Evolutionary conservation across 2,888 invertebrate genomes (phyloP).

Genomic region (Calameuta filiformis): DNA sequence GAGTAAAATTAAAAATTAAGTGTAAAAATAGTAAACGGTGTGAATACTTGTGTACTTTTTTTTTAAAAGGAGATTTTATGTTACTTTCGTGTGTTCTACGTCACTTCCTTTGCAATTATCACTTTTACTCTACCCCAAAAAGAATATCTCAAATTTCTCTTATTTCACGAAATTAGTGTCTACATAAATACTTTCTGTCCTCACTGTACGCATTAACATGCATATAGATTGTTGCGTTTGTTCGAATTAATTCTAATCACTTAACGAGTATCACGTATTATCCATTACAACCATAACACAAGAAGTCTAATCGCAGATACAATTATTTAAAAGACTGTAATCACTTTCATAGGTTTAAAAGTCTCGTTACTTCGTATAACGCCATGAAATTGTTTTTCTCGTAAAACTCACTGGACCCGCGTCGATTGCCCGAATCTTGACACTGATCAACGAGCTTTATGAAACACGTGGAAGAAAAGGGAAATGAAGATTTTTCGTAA

Average conservation of each 20-base stretch:
- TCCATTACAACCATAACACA: background rate
- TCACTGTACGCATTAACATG: background rate
- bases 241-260: background rate
- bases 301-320: background rate
- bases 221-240: background rate
- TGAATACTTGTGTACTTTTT: no score
- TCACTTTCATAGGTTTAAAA: background rate
- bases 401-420: background rate
- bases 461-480: background rate
- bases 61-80: no score
- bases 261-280: background rate
- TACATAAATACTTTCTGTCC: no score
- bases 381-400: background rate
- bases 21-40: no score
- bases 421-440: background rate
- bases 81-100: no score
- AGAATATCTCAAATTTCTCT: no score
- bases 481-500: background rate
- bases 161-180: no score
- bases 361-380: background rate
- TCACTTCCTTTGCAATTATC: no score
- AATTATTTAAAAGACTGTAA: background rate
- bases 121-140: no score
- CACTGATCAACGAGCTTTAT: background rate
- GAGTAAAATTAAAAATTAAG: no score